Evolutionary conservation across 2,888 invertebrate genomes (phyloP).

Genomic region (Nymphalis polychloros): DNA sequence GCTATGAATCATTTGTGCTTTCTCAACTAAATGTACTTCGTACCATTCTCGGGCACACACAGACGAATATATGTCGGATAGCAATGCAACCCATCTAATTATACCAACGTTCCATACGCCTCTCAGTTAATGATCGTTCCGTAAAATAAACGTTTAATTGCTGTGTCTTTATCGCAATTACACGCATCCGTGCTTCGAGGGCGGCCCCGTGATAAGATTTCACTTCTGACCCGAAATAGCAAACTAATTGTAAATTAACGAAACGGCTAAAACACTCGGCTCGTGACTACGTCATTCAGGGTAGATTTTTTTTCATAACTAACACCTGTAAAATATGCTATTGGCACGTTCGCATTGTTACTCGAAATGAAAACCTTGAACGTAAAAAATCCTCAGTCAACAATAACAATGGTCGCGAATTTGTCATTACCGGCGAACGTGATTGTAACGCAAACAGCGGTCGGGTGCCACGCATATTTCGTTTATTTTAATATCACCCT

Average conservation of each 20-base stretch:
- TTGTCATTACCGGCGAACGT: slow-evolving; percentile 75
- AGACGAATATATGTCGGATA: slow-evolving; percentile 37
- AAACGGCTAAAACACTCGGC: slow-evolving; percentile 53
- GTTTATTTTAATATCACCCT: slow-evolving; percentile 71
- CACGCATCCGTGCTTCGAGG: slow-evolving; percentile 77
- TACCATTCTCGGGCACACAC: background rate
- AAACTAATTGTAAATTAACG: slow-evolving; percentile 66
- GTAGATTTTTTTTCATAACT: slow-evolving; percentile 61
- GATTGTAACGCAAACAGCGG: slow-evolving; percentile 68
- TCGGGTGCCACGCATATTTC: slow-evolving; percentile 58
- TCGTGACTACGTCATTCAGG: slow-evolving; percentile 37
- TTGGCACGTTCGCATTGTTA: slow-evolving; percentile 73
- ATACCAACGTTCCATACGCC: slow-evolving; percentile 44
- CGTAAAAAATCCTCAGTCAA: slow-evolving; percentile 65
- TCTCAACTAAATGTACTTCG: slow-evolving; percentile 7
- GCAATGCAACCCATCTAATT: slow-evolving; percentile 45
- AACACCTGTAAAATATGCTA: slow-evolving; percentile 65
- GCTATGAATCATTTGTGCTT: slow-evolving; percentile 13
- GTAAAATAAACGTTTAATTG: slow-evolving; percentile 69
- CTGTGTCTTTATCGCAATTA: slow-evolving; percentile 71
- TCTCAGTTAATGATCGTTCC: slow-evolving; percentile 60
- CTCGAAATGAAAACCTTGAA: slow-evolving; percentile 68
- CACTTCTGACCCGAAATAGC: slow-evolving; percentile 72
- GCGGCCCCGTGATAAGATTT: slow-evolving; percentile 68
- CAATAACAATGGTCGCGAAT: slow-evolving; percentile 72